These are phyloP conservation scores for Peromyscus polionotus DNA, from an alignment of 2,113 vertebrate genomes.

Conservation along the genomic window DNA sequence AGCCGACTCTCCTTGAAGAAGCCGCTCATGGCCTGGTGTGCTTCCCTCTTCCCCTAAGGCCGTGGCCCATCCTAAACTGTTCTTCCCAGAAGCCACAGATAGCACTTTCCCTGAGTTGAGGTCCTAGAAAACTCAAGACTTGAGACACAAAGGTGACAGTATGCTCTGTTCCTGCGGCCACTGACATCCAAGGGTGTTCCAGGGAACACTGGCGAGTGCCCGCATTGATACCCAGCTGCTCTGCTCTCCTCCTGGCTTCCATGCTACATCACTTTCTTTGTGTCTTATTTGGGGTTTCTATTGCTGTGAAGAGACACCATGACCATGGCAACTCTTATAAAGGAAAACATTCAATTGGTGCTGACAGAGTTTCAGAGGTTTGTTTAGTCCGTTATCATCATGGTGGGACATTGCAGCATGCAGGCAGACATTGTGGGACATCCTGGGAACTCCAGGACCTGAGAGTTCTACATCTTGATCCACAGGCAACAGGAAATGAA, in stretches of 20 bases:
- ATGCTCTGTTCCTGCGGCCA: background rate
- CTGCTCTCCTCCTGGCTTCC: background rate
- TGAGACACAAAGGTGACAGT: background rate
- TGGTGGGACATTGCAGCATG: background rate
- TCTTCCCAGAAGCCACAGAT: background rate
- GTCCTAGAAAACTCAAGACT: background rate
- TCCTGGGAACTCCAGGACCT: background rate
- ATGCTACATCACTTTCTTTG: background rate
- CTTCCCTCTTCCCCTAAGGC: background rate
- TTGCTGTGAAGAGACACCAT: background rate
- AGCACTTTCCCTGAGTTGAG: background rate
- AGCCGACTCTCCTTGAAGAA: background rate
- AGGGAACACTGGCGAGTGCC: background rate
- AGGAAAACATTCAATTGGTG: background rate
- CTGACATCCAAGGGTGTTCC: background rate
- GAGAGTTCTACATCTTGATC: background rate
- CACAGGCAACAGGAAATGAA: background rate
- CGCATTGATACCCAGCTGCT: background rate
- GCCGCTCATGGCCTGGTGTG: background rate
- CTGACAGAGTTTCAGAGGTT: background rate
- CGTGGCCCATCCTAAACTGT: background rate
- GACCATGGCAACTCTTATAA: background rate
- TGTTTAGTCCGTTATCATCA: background rate
- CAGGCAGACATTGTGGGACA: background rate
- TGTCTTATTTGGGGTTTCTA: background rate